These are phyloP conservation scores for Myotis davidii DNA, from an alignment of 2,113 vertebrate genomes.

Conservation along the genomic window DNA sequence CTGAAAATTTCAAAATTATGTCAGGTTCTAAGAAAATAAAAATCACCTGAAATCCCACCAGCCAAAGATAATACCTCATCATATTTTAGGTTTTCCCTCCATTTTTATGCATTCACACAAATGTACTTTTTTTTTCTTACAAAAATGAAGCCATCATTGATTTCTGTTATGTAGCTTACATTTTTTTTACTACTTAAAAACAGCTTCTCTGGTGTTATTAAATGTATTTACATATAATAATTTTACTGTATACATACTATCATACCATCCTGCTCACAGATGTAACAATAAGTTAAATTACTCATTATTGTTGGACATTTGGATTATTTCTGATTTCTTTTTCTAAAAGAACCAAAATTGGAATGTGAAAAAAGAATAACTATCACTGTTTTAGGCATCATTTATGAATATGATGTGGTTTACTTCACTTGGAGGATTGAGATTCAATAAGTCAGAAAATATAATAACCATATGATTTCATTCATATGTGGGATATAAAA, in stretches of 20 bases:
- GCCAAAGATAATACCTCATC: constrained; percentile 48
- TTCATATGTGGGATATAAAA: background rate
- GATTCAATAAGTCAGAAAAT: background rate
- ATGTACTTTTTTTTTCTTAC: constrained; percentile 38
- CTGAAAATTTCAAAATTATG: constrained; percentile 53
- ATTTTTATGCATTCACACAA: background rate
- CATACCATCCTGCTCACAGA: background rate
- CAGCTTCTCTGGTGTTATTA: background rate
- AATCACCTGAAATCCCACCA: constrained; percentile 50
- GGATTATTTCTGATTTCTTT: background rate
- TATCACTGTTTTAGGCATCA: constrained; percentile 38
- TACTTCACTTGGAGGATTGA: background rate
- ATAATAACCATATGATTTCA: background rate
- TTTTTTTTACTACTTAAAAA: constrained; percentile 48
- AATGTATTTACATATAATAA: constrained; percentile 4
- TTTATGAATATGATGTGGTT: background rate
- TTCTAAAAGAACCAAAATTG: constrained; percentile 8
- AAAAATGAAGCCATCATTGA: constrained; percentile 42
- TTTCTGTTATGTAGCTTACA: background rate
- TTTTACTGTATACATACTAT: constrained; percentile 10
- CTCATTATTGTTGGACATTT: background rate
- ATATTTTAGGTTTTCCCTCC: constrained; percentile 31
- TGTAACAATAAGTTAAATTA: constrained; percentile 6
- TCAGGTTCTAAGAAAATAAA: constrained; percentile 61
- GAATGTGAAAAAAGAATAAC: background rate